These are phyloP conservation scores for Drosophila nigritarsus DNA, from an alignment of 2,888 invertebrate genomes.

Conservation along the genomic window DNA sequence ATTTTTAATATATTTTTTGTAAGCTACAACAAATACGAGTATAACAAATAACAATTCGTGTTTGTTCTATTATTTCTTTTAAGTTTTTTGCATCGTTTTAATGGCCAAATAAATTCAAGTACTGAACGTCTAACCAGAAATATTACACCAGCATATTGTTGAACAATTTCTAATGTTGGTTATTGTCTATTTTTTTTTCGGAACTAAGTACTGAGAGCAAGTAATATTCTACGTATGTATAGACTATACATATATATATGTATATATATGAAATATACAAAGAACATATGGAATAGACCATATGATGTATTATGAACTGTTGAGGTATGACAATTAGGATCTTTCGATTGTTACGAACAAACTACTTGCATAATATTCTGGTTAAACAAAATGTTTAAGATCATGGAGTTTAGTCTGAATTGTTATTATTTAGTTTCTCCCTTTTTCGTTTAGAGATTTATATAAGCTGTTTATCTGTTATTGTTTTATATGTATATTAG, in stretches of 20 bases:
- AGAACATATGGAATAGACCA: conserved; percentile 38
- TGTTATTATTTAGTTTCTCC: conserved; percentile 59
- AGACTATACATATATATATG: conserved; percentile 25
- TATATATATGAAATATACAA: conserved; percentile 10
- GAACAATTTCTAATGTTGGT: conserved; percentile 75
- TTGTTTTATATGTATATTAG: conserved; percentile 48
- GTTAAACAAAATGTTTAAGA: conserved; percentile 80
- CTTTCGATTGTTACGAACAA: conserved; percentile 75
- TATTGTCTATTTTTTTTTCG: conserved; percentile 57
- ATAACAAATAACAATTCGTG: conserved; percentile 50
- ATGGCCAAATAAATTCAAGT: conserved; percentile 84
- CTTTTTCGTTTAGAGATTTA: conserved; percentile 25
- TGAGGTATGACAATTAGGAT: conserved; percentile 30
- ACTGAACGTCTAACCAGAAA: conserved; percentile 84
- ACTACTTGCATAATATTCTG: conserved; percentile 84
- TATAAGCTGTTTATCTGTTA: conserved; percentile 39
- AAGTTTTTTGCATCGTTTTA: conserved; percentile 20
- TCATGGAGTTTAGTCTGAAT: conserved; percentile 69
- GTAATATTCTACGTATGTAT: conserved; percentile 46
- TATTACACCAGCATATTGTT: conserved; percentile 85
- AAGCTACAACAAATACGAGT: conserved; percentile 55
- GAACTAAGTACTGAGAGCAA: conserved; percentile 43
- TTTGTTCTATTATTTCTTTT: conserved; percentile 26
- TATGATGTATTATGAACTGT: conserved; percentile 24
- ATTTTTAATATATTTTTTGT: conserved; percentile 38